Conservation (phyloP, 2,797 vertebrate genomes). For the Xenops minutus region DNA sequence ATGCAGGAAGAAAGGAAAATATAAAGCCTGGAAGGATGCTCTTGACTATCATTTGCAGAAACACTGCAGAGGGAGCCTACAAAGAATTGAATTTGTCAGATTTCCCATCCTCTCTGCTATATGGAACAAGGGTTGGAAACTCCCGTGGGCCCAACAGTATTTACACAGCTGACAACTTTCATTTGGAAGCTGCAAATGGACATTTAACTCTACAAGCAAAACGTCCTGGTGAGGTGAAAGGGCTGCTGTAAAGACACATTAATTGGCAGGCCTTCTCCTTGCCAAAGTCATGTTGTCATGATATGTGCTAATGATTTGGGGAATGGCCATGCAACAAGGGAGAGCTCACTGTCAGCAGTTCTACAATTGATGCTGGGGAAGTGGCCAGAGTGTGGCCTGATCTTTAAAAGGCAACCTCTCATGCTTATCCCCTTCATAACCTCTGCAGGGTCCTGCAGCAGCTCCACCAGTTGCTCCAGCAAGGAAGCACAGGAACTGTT, state of each 20-base stretch:
- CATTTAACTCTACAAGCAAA: background rate
- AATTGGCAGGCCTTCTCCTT: background rate
- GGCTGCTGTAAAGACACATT: background rate
- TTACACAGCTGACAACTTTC: conserved; percentile 1
- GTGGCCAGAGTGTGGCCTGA: background rate
- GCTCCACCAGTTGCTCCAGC: background rate
- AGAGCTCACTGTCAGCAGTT: background rate
- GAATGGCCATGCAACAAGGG: background rate
- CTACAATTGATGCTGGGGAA: background rate
- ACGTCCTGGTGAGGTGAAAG: background rate
- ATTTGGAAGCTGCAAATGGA: conserved; percentile 12
- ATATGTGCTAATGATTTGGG: background rate
- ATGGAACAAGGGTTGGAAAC: background rate
- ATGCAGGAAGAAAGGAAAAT: background rate
- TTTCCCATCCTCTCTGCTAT: background rate
- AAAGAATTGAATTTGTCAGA: background rate
- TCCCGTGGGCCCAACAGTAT: background rate
- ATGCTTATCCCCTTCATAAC: background rate
- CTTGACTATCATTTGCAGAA: background rate
- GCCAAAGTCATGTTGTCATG: background rate
- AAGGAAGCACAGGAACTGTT: background rate
- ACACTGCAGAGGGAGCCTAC: background rate
- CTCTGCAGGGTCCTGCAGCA: background rate
- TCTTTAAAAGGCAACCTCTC: background rate
- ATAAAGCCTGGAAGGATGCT: background rate